Evolutionary conservation across 2,113 vertebrate species (phyloP), one percentile per base, ranked within the genome.

Genomic region (Zosterops lateralis): DNA sequence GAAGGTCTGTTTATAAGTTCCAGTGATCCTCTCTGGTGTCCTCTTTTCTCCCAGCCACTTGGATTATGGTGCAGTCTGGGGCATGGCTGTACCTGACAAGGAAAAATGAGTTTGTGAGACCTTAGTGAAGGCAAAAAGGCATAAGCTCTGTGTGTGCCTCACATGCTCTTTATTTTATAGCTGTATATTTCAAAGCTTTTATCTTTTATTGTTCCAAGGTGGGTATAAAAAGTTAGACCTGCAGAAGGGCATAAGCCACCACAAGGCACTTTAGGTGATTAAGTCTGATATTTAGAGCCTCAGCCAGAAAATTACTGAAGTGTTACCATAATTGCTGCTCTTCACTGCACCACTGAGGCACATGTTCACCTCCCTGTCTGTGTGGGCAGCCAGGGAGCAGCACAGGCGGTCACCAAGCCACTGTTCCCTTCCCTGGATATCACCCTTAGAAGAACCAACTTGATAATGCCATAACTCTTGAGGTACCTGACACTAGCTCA

Each of bases 121-220:
- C 21, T 75, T 62, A 90, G 65, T 31, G 68, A 73, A 50, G 70
- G 45, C 53, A 87, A 64, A 75, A 58, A 91, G 80, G 48, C 48
- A 65, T 53, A 61, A 95, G 48, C n/a, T 67, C 3, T 72, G 36
- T 77, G 31, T 29, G 48, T 62, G 48, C 25, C 40, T 53, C 84
- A 87, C 31, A 14, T 47, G 57, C 17, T 89, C 66, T 94, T 78
- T 75, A 51, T 89, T 94, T 86, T 78, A 84, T 48, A 91, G 53
- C 66, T 57, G 12, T 65, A 24, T 89, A 84, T 90, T 89, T 87
- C 74, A 89, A 72, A 72, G 42, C 89, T 78, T 86, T 93, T 86
- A 51, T 62, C 65, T 87, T 87, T 94, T 84, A 61, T 77, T 17
- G 3, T 88, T 92, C 87, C 82, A 57, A 90, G 64, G 68, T 45